These are phyloP conservation scores for Nephrotoma guestfalica DNA, from an alignment of 2,888 invertebrate species.

Conservation along the genomic window DNA sequence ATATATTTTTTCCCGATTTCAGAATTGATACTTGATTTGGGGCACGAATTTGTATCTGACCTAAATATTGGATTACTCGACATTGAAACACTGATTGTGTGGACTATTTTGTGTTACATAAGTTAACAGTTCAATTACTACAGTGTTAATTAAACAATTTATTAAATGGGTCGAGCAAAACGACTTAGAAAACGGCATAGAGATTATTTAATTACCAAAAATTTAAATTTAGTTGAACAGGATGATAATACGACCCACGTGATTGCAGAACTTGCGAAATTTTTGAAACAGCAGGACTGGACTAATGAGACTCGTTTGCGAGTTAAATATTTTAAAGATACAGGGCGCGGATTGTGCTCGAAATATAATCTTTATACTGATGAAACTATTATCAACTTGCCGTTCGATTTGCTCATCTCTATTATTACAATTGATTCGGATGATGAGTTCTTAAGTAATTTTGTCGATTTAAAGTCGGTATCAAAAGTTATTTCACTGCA, in stretches of 20 bases:
- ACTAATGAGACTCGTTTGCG: slow-evolving; percentile 39
- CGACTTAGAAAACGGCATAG: not conserved
- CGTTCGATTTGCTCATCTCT: slow-evolving; percentile 42
- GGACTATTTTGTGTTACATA: not conserved
- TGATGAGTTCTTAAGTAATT: slow-evolving; percentile 36
- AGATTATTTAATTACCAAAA: not conserved
- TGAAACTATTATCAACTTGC: slow-evolving; percentile 45
- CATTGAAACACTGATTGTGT: not conserved
- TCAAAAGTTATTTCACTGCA: slow-evolving; percentile 42
- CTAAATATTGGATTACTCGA: not conserved
- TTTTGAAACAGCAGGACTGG: slow-evolving; percentile 24
- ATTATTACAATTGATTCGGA: slow-evolving; percentile 40
- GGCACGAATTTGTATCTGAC: not conserved
- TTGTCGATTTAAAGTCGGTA: slow-evolving; percentile 23
- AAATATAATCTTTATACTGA: slow-evolving; percentile 38
- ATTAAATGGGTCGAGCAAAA: not conserved
- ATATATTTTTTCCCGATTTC: not conserved
- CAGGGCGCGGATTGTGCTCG: slow-evolving; percentile 62
- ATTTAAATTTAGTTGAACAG: not conserved
- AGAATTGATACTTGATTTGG: slow-evolving; percentile 3
- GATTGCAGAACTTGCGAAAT: not conserved
- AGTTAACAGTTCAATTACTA: not conserved
- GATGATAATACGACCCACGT: not conserved
- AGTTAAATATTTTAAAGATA: slow-evolving; percentile 43
- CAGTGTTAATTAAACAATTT: not conserved